These are phyloP conservation scores for Caenorhabditis remanei DNA, from an alignment of 1,140 invertebrate species.

Conservation along the genomic window DNA sequence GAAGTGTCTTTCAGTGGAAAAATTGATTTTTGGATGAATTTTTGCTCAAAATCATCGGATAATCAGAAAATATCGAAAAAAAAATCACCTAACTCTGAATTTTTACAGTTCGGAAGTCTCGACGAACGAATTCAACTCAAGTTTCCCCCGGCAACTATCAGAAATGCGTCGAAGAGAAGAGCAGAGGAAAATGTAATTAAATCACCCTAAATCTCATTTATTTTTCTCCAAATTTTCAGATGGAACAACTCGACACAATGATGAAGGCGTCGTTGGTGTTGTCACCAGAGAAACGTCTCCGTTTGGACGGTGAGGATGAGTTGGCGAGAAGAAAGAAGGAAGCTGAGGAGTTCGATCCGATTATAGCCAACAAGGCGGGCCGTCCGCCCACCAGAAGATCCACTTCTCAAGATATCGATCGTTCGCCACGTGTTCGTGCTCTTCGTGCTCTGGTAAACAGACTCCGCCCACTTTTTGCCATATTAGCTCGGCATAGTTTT, in stretches of 20 bases:
- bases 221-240: constrained; percentile 7
- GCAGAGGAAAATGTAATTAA: background rate
- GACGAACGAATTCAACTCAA: background rate
- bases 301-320: background rate
- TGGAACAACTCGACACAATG: background rate
- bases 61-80: background rate
- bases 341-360: background rate
- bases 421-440: background rate
- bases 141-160: background rate
- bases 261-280: background rate
- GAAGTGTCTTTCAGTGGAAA: no score
- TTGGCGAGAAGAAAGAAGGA: background rate
- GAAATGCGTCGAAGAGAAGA: background rate
- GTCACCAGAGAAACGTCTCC: constrained; percentile 14
- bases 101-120: constrained; percentile 31
- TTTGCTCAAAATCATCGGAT: background rate
- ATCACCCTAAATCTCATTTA: background rate
- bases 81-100: no score
- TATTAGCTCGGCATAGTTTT: no score
- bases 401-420: background rate
- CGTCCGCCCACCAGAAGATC: constrained; percentile 17
- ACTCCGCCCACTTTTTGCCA: no score
- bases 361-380: background rate
- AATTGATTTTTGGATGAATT: background rate
- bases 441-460: no score